Evolutionary conservation across 2,797 vertebrate genomes (phyloP).

Genomic region (Garrulus glandarius): DNA sequence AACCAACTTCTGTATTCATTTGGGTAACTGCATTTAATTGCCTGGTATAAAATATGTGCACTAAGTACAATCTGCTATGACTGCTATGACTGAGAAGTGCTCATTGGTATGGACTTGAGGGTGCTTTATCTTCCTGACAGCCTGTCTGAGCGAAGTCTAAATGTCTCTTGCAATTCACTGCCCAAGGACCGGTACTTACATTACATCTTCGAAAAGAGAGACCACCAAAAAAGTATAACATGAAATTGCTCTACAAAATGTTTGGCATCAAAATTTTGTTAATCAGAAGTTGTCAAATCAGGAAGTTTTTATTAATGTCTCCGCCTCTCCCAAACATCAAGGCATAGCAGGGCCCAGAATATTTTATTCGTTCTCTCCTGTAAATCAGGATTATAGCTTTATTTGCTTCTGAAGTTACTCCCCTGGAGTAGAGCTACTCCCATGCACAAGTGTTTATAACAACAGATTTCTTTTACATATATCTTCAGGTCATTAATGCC

Average conservation of each 20-base stretch:
- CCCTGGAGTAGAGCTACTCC: not conserved
- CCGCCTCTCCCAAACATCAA: not conserved
- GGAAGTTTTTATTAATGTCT: not conserved
- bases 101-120: slow-evolving; percentile 18
- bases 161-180: not conserved
- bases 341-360: not conserved
- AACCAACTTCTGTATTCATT: slow-evolving; percentile 46
- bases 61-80: slow-evolving; percentile 45
- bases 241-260: fast-evolving
- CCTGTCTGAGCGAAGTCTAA: not conserved
- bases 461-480: not conserved
- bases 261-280: not conserved
- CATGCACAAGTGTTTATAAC: not conserved
- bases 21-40: slow-evolving; percentile 52
- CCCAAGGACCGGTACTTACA: not conserved
- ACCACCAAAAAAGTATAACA: fast-evolving
- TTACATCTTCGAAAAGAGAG: not conserved
- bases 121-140: slow-evolving; percentile 39
- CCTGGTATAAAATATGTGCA: slow-evolving; percentile 25
- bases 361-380: not conserved
- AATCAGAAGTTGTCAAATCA: not conserved
- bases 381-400: not conserved
- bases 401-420: not conserved
- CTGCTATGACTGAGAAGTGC: slow-evolving; percentile 34
- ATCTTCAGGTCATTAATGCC: slow-evolving; percentile 10